These are phyloP conservation scores for Heliothis virescens DNA, from an alignment of 1,140 invertebrate genomes.

Conservation along the genomic window DNA sequence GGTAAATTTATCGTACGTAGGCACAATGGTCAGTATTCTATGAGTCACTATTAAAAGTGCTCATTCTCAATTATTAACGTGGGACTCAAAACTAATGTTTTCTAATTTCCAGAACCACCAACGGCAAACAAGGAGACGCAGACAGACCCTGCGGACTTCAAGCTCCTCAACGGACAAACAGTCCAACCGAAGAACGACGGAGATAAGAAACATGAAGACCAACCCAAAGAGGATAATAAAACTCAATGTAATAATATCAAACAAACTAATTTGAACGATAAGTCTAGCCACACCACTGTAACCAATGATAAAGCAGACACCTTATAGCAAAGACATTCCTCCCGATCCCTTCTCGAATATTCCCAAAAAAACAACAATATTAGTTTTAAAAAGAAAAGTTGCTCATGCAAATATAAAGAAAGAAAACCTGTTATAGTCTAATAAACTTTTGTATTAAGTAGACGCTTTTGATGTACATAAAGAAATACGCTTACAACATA, in stretches of 20 bases:
- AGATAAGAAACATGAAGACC: conserved; percentile 58
- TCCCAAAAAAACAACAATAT: conserved; percentile 65
- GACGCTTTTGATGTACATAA: conserved; percentile 45
- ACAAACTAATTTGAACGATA: conserved; percentile 34
- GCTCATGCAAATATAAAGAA: conserved; percentile 77
- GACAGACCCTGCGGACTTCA: conserved; percentile 74
- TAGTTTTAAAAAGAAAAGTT: conserved; percentile 75
- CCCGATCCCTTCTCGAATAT: conserved; percentile 71
- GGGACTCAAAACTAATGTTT: no score
- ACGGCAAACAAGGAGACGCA: conserved; percentile 76
- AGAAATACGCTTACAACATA: conserved; percentile 18
- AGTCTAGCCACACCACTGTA: conserved; percentile 49
- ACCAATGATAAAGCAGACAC: conserved; percentile 64
- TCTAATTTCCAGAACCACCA: conserved; percentile 70
- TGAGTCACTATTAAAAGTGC: no score
- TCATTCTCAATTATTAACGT: no score
- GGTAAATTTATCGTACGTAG: no score
- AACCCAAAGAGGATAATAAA: conserved; percentile 50
- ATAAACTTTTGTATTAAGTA: conserved; percentile 40
- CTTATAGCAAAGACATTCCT: conserved; percentile 80
- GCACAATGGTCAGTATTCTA: no score
- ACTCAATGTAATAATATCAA: conserved; percentile 50
- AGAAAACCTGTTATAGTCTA: conserved; percentile 73
- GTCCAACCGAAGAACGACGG: conserved; percentile 58
- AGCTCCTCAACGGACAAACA: conserved; percentile 73